Percentiles rank a stretch among this genome's conserved stretches.
These are phyloP conservation scores for Bembecia ichneumoniformis DNA, from an alignment of 2,888 invertebrate genomes.

Conservation along the genomic window DNA sequence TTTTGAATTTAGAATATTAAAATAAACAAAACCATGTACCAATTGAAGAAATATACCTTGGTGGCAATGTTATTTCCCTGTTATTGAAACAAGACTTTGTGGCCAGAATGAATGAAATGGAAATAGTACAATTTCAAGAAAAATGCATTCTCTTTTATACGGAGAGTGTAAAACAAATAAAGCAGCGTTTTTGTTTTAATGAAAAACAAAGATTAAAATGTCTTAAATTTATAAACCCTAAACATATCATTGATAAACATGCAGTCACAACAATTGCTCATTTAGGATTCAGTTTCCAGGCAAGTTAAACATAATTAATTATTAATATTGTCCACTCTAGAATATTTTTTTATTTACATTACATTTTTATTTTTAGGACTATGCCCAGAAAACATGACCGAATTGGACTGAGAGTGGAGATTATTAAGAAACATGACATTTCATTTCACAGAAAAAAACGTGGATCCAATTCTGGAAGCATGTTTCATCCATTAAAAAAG, in stretches of 20 bases:
- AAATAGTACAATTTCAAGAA: constrained; percentile 4
- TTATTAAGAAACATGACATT: constrained; percentile 9
- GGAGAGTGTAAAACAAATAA: constrained; percentile 7
- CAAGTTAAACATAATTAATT: constrained; percentile 3
- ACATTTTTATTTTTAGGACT: constrained; percentile 6
- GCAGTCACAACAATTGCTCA: too few species aligned
- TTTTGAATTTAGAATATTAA: constrained; percentile 4
- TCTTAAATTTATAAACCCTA: constrained; percentile 7
- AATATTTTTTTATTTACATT: not conserved
- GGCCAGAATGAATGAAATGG: constrained; percentile 3
- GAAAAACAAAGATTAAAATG: constrained; percentile 7
- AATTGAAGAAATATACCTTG: too few species aligned
- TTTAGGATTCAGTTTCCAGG: constrained; percentile 8
- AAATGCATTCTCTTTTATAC: constrained; percentile 8
- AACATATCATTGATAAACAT: too few species aligned
- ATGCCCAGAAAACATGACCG: constrained; percentile 12
- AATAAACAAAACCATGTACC: too few species aligned
- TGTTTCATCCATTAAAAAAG: constrained; percentile 5
- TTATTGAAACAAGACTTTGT: too few species aligned
- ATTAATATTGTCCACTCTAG: constrained; percentile 1
- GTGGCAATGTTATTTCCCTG: too few species aligned
- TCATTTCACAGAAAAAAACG: constrained; percentile 6
- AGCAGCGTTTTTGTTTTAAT: constrained; percentile 7
- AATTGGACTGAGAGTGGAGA: constrained; percentile 12
- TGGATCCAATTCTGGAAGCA: constrained; percentile 9